phyloP scores from a whole-genome alignment of 2,113 vertebrate genomes.

The Etia nguti region DNA sequence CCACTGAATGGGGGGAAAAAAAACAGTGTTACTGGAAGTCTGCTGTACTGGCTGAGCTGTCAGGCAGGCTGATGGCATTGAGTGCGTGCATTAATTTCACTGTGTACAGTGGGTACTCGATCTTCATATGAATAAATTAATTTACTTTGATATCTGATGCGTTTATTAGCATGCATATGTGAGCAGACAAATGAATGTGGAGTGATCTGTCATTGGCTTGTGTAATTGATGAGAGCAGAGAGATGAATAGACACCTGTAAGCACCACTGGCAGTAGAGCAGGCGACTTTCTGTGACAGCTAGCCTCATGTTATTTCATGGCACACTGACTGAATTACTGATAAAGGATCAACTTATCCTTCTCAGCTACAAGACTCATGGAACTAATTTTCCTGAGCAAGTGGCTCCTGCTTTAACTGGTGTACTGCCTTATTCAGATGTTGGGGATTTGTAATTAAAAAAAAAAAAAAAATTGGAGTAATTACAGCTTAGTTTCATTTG shows the following conservation, averaged over 20 bases:
- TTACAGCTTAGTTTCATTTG: neutral
- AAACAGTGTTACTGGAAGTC: neutral
- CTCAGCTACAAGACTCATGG: neutral
- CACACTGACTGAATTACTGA: conserved; percentile 47
- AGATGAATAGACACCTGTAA: conserved; percentile 62
- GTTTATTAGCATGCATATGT: conserved; percentile 58
- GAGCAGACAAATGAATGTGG: conserved; percentile 51
- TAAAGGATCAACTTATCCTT: conserved; percentile 22
- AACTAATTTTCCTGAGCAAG: conserved; percentile 4
- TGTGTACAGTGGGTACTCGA: conserved; percentile 47
- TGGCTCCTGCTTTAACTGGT: neutral
- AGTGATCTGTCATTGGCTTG: conserved; percentile 55
- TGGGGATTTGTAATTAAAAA: neutral
- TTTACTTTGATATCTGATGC: conserved; percentile 63
- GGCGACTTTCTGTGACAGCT: conserved; percentile 42
- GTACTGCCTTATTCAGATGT: neutral
- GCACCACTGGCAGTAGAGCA: conserved; percentile 29
- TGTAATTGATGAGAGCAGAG: conserved; percentile 65
- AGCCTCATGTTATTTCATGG: conserved; percentile 48
- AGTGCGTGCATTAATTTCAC: conserved; percentile 51
- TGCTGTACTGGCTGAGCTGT: neutral
- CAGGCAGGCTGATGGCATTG: neutral
- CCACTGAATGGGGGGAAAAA: neutral
- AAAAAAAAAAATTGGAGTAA: neutral
- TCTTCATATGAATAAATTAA: conserved; percentile 73